Evolutionary conservation across 1,140 invertebrate species (phyloP), one percentile per base, ranked within the genome.

Genomic region (Trichonephila clavata): DNA sequence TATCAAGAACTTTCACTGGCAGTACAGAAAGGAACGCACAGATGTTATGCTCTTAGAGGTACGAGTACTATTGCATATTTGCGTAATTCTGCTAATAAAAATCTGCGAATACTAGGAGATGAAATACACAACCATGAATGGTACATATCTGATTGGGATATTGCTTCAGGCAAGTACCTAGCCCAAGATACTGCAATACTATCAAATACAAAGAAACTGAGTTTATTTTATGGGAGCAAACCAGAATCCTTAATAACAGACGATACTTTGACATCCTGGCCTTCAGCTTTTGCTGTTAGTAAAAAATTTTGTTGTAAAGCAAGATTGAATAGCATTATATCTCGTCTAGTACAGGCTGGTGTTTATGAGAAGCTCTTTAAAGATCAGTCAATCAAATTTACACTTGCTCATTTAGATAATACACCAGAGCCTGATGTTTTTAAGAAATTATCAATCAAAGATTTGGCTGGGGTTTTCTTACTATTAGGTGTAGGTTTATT

Each of bases 391-490:
- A 6, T n/a, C 27, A 77, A 39, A 77, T 27, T 68, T 8, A n/a
- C 21, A 27, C 7, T 68, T 10, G 1, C 65, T 68, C 65, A 68
- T 14, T 68, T 24, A 24, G 24, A 68, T 6, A 24, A 68, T 24
- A 0, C n/a, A 68, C n/a, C 24, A 24, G 65, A 68, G 10, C 7
- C n/a, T 14, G 21, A 68, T 3, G n/a, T 24, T 68, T n/a, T n/a
- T 68, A 27, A 27, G 7, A 68, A 13, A 14, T 68, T 68, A 24
- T 68, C 65, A 24, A 1, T 68, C 21, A 24, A 68, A 68, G 65
- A 68, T 68, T 68, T 68, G 24, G 65, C 65, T 68, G 65, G 65
- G n/a, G 1, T 68, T 68, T 68, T 68, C n/a, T 68, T 68, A 27
- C 21, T 68, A 13, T 68, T 68, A 24, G 24, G n/a, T 13, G 8